Conservation (phyloP, 2,888 invertebrate genomes). For the Papilio protenor region DNA sequence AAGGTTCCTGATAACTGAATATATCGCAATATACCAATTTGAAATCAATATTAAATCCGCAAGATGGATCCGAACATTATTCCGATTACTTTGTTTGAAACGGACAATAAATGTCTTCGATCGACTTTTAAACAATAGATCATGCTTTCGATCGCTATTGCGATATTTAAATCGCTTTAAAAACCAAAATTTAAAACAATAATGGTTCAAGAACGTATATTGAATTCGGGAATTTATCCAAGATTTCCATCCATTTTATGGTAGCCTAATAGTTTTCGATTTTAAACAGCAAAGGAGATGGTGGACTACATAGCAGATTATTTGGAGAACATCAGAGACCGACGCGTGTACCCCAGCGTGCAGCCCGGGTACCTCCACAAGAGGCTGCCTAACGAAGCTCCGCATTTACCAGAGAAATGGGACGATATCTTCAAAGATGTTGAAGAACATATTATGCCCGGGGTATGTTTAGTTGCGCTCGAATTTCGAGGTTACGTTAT, state of each 20-base stretch:
- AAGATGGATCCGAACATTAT: too few species aligned
- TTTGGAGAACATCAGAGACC: constrained; percentile 93
- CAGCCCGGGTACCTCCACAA: constrained; percentile 97
- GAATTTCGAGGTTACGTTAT: neutral
- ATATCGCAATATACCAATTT: too few species aligned
- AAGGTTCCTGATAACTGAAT: too few species aligned
- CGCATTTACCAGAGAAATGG: constrained; percentile 94
- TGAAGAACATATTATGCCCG: constrained; percentile 98
- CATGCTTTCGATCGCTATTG: neutral
- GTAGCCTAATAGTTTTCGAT: neutral
- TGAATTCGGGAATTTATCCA: too few species aligned
- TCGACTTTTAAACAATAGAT: neutral
- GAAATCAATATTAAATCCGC: too few species aligned
- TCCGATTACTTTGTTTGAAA: too few species aligned
- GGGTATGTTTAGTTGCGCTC: constrained; percentile 84
- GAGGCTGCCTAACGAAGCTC: constrained; percentile 94
- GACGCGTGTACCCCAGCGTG: constrained; percentile 96
- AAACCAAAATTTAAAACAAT: too few species aligned
- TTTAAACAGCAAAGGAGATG: constrained; percentile 94
- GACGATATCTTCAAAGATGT: constrained; percentile 96
- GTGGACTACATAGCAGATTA: constrained; percentile 99
- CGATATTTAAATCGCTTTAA: neutral
- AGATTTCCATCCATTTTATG: neutral
- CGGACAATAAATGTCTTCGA: neutral
- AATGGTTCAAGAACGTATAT: too few species aligned